Conservation (phyloP, 1,140 invertebrate species). For the Leguminivora glycinivorella region DNA sequence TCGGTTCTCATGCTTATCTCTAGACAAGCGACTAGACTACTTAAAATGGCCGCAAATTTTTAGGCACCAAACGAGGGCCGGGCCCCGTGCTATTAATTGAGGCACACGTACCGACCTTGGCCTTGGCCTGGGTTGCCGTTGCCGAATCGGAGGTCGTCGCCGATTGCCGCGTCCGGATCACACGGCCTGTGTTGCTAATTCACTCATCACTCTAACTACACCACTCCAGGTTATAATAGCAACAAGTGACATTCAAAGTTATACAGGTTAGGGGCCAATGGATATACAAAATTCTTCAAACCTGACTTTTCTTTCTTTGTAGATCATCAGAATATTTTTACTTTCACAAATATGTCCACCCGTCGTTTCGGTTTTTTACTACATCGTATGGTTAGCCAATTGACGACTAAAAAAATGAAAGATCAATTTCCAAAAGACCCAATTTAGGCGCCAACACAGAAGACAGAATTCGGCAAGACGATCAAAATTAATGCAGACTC, state of each 20-base stretch:
- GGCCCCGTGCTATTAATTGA: constrained; percentile 64
- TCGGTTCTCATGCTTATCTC: background rate
- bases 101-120: constrained; percentile 64
- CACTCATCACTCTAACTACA: background rate
- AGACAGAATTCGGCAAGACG: background rate
- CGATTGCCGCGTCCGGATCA: constrained; percentile 73
- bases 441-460: background rate
- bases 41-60: background rate
- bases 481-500: background rate
- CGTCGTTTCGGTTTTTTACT: too few relatives aligned
- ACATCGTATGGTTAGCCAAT: too few relatives aligned
- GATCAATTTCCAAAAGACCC: background rate
- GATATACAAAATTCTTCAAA: too few relatives aligned
- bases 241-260: background rate
- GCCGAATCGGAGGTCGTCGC: constrained; percentile 69
- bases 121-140: constrained; percentile 74
- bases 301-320: too few relatives aligned
- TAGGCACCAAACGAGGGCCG: background rate
- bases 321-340: too few relatives aligned
- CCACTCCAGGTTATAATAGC: background rate
- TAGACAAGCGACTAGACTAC: background rate
- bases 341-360: too few relatives aligned
- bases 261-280: background rate
- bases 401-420: background rate
- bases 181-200: constrained; percentile 47